Percentiles rank a stretch among this genome's conserved stretches.
Evolutionary conservation across 2,113 vertebrate species (phyloP).

Genomic region (Isurus oxyrinchus): DNA sequence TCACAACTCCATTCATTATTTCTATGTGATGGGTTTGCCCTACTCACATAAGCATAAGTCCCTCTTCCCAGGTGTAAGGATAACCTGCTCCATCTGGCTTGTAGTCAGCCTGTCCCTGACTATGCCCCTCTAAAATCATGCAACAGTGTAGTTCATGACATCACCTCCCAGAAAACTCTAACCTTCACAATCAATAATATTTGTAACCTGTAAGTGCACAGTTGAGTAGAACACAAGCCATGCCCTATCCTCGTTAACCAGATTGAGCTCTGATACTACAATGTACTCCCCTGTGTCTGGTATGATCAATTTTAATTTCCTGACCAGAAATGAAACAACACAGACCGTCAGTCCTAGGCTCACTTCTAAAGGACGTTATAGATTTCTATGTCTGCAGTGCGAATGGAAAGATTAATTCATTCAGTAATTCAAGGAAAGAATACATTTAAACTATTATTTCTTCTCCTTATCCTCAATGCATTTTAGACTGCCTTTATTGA

Average conservation of each 20-base stretch:
- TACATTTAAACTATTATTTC: conserved; percentile 46
- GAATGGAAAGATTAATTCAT: conserved; percentile 53
- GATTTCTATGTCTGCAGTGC: conserved; percentile 51
- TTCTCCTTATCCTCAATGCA: conserved; percentile 44
- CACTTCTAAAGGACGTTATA: conserved; percentile 55
- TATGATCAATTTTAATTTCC: conserved; percentile 69
- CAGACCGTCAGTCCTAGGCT: conserved; percentile 52
- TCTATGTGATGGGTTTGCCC: conserved; percentile 58
- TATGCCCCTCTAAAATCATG: neutral
- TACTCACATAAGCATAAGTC: conserved; percentile 57
- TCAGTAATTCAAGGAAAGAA: conserved; percentile 51
- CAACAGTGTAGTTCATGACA: conserved; percentile 23
- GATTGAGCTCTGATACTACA: conserved; percentile 53
- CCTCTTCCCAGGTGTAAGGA: conserved; percentile 49
- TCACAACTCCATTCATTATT: conserved; percentile 66
- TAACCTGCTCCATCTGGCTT: conserved; percentile 45
- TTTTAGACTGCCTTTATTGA: conserved; percentile 42
- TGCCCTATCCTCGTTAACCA: conserved; percentile 55
- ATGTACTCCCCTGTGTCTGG: conserved; percentile 53
- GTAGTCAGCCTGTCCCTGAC: neutral
- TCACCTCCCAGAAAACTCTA: conserved; percentile 46
- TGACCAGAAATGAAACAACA: conserved; percentile 54
- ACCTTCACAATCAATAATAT: conserved; percentile 58
- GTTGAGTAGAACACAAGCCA: conserved; percentile 53
- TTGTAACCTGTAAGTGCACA: conserved; percentile 51